Evolutionary conservation across 1,140 invertebrate genomes (phyloP).

Genomic region (Choristoneura fumiferana): DNA sequence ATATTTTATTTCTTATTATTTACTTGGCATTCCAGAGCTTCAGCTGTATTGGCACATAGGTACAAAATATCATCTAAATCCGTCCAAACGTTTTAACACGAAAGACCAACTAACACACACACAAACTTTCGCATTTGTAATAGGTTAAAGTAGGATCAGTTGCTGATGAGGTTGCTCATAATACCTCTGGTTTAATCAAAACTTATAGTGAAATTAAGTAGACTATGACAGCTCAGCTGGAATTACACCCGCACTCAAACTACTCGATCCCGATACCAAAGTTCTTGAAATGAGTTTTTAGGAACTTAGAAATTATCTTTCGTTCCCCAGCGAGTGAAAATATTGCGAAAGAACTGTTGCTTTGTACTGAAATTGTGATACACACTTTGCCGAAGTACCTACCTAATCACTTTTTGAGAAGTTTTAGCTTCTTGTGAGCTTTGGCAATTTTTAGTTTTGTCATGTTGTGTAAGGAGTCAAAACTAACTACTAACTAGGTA

Average conservation of each 20-base stretch:
- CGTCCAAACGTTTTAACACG: too few species aligned
- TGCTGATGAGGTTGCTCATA: background rate
- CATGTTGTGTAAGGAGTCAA: too few species aligned
- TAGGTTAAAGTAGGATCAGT: constrained; percentile 6
- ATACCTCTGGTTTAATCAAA: constrained; percentile 5
- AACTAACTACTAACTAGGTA: too few species aligned
- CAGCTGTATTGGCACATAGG: too few species aligned
- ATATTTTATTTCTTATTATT: too few species aligned
- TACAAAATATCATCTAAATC: too few species aligned
- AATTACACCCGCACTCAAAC: constrained; percentile 8
- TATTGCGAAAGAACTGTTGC: constrained; percentile 11
- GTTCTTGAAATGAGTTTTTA: constrained; percentile 12
- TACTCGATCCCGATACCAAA: constrained; percentile 12
- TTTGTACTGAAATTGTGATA: background rate
- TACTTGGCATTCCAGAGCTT: too few species aligned
- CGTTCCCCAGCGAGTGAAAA: constrained; percentile 4
- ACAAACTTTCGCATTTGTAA: too few species aligned
- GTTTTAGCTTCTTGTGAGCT: background rate
- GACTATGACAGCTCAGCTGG: constrained; percentile 6
- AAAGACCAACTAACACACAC: too few species aligned
- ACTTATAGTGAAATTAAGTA: constrained; percentile 1
- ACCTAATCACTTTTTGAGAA: background rate
- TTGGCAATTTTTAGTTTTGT: too few species aligned
- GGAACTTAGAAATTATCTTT: constrained; percentile 19
- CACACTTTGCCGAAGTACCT: background rate